Evolutionary conservation across 53 echinoderm and acorn worm genomes (phyloP).

Genomic region (Holothuria scabra): DNA sequence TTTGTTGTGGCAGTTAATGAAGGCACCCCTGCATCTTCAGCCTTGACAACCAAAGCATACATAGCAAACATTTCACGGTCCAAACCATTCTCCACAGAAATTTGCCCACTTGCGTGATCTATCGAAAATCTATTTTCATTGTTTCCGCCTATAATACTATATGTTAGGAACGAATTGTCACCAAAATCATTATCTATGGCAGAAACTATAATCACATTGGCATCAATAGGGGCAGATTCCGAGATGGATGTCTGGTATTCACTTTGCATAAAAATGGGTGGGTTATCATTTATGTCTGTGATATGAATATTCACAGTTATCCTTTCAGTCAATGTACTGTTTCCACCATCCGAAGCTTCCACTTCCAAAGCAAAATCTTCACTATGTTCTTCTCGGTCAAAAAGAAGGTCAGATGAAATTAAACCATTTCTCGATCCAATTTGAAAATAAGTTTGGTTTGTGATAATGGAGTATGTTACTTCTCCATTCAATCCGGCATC

Average conservation of each 20-base stretch:
- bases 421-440: slow-evolving; percentile 52
- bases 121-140: slow-evolving; percentile 72
- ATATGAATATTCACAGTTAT: slow-evolving; percentile 72
- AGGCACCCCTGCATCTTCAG: slow-evolving; percentile 76
- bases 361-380: slow-evolving; percentile 68
- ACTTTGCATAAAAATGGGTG: slow-evolving; percentile 70
- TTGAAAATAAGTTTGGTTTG: slow-evolving; percentile 78
- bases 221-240: slow-evolving; percentile 68
- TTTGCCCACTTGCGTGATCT: slow-evolving; percentile 75
- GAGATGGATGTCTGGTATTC: slow-evolving; percentile 80
- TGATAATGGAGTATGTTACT: slow-evolving; percentile 66
- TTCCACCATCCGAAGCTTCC: slow-evolving; percentile 76
- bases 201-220: slow-evolving; percentile 76
- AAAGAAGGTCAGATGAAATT: slow-evolving; percentile 69
- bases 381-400: slow-evolving; percentile 74
- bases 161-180: slow-evolving; percentile 85
- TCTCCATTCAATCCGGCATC: slow-evolving; percentile 81
- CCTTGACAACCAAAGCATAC: slow-evolving; percentile 72
- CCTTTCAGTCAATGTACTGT: slow-evolving; percentile 61
- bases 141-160: slow-evolving; percentile 85
- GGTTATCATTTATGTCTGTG: slow-evolving; percentile 81
- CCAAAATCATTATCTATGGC: slow-evolving; percentile 81
- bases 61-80: slow-evolving; percentile 74
- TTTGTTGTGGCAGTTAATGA: slow-evolving; percentile 58
- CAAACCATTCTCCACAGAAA: slow-evolving; percentile 64